Conservation (phyloP, 2,888 invertebrate species). For the Rhopalosiphum nymphaeae region DNA sequence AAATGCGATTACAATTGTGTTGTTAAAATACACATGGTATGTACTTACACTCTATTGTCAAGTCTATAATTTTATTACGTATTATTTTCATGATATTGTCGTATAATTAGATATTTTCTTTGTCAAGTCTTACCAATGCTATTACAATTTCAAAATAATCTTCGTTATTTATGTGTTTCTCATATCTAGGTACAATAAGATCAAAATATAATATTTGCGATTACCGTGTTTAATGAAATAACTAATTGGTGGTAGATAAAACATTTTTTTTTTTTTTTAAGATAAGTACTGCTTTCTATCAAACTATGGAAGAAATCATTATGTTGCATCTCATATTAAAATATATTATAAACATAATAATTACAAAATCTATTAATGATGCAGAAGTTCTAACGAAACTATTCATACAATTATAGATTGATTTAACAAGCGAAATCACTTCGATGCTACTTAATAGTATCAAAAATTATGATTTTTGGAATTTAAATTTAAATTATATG, state of each 20-base stretch:
- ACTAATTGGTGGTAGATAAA: background rate
- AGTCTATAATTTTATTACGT: background rate
- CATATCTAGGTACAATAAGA: background rate
- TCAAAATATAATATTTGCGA: background rate
- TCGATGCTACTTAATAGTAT: background rate
- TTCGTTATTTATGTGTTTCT: background rate
- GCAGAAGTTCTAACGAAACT: background rate
- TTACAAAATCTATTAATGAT: background rate
- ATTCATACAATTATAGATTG: background rate
- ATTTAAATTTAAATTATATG: no score
- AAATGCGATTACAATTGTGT: background rate
- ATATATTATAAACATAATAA: background rate
- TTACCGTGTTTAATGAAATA: background rate
- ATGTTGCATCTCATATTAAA: background rate
- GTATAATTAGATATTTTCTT: background rate
- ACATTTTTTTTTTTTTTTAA: background rate
- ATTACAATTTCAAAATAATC: background rate
- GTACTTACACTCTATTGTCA: background rate
- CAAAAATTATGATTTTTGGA: no score
- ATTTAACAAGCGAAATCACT: background rate
- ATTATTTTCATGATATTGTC: background rate
- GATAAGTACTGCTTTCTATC: background rate
- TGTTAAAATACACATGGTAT: background rate
- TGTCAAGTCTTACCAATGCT: background rate
- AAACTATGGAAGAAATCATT: background rate